A percentile compares a stretch with the other conserved stretches of the same genome.
These are phyloP conservation scores for Sphinx pinastri DNA, from an alignment of 2,888 invertebrate genomes.

Conservation along the genomic window DNA sequence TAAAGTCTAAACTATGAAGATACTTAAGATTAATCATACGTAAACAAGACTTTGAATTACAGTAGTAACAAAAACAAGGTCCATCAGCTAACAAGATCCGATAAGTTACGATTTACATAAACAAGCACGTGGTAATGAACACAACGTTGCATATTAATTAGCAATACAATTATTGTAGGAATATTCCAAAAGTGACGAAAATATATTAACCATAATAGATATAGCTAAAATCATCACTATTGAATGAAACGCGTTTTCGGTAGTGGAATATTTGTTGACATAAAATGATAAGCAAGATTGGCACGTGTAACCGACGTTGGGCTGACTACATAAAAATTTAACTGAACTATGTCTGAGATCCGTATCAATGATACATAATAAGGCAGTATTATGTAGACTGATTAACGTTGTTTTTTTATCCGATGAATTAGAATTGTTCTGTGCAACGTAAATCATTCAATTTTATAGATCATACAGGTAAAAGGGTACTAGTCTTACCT, in stretches of 20 bases:
- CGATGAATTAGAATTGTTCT: conserved; percentile 1
- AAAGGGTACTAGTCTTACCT: conserved; percentile 57
- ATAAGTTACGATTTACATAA: neutral
- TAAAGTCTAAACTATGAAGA: neutral
- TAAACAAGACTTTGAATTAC: conserved; percentile 4
- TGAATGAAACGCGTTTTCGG: neutral
- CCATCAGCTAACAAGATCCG: neutral
- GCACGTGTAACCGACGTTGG: neutral
- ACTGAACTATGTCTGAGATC: neutral
- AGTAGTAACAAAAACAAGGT: neutral
- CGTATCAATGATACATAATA: neutral
- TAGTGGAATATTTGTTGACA: neutral
- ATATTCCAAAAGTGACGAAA: neutral
- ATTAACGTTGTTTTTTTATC: neutral
- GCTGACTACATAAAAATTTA: neutral
- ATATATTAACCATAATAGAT: neutral
- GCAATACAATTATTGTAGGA: neutral
- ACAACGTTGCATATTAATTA: conserved; percentile 5
- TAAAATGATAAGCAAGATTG: too few relatives aligned
- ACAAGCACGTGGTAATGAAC: neutral
- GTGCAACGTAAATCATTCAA: neutral
- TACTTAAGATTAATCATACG: neutral
- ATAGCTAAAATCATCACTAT: neutral
- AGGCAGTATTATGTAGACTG: neutral
- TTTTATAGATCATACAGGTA: neutral